Conservation (phyloP, 35 echinoderm and acorn worm genomes). For the Apostichopus californicus region DNA sequence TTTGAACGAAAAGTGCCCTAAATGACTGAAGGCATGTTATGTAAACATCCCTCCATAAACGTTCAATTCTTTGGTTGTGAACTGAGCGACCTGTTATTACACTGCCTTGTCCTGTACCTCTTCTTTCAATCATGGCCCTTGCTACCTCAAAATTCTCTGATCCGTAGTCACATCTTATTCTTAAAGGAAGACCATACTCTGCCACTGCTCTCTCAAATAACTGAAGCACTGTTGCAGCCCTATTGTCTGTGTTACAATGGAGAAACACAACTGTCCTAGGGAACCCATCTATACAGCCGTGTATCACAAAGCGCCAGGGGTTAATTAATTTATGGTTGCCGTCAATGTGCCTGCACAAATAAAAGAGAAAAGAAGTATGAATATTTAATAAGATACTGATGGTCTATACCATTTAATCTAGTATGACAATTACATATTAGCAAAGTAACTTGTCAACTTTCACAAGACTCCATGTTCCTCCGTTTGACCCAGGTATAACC, state of each 20-base stretch:
- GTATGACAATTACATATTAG: too few relatives aligned
- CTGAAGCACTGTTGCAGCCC: background rate
- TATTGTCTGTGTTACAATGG: background rate
- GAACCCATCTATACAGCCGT: slow-evolving; percentile 5
- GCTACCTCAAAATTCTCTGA: background rate
- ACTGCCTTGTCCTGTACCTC: background rate
- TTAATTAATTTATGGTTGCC: too few relatives aligned
- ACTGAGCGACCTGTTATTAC: background rate
- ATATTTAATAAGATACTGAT: too few relatives aligned
- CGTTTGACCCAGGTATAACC: too few relatives aligned
- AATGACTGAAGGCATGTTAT: too few relatives aligned
- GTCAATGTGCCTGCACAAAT: too few relatives aligned
- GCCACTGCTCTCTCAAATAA: background rate
- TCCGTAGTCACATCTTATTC: background rate
- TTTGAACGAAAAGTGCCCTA: too few relatives aligned
- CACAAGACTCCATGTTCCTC: too few relatives aligned
- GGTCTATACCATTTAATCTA: too few relatives aligned
- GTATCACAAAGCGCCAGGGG: background rate
- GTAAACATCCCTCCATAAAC: too few relatives aligned
- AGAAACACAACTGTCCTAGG: background rate
- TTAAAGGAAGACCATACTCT: slow-evolving; percentile 21
- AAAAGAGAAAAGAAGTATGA: too few relatives aligned
- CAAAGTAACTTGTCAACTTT: too few relatives aligned
- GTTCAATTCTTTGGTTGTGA: background rate
- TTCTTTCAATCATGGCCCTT: background rate